Conservation (phyloP, 2,888 invertebrate species). For the Perizoma flavofasciatum region DNA sequence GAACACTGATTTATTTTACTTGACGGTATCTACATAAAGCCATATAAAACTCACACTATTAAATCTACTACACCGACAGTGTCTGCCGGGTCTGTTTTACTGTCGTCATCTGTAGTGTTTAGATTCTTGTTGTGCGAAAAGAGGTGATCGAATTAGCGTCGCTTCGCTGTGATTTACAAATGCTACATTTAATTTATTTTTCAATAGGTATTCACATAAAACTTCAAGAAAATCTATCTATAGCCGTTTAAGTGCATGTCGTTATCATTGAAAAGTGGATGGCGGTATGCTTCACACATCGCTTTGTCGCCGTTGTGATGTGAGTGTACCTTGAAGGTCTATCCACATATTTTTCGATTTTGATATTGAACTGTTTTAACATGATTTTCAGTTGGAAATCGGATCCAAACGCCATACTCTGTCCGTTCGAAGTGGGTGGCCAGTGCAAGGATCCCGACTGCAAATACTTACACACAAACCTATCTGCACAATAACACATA, state of each 20-base stretch:
- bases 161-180: conserved; percentile 12
- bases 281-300: conserved; percentile 63
- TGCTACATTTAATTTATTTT: conserved; percentile 38
- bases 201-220: conserved; percentile 53
- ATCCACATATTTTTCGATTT: conserved; percentile 44
- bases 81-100: background rate
- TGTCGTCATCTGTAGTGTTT: too few relatives aligned
- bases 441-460: conserved; percentile 79
- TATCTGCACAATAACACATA: conserved; percentile 61
- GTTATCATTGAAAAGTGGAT: conserved; percentile 53
- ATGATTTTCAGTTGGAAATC: conserved; percentile 74
- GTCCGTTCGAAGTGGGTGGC: conserved; percentile 78
- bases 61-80: too few relatives aligned
- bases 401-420: conserved; percentile 78
- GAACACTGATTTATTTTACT: too few relatives aligned
- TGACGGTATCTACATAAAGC: too few relatives aligned
- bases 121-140: background rate
- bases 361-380: conserved; percentile 10
- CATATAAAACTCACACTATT: too few relatives aligned
- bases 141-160: conserved; percentile 13
- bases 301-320: conserved; percentile 58
- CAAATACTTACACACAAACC: conserved; percentile 76
- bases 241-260: conserved; percentile 47
- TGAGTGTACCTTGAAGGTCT: conserved; percentile 66
- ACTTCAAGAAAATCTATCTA: conserved; percentile 51